phyloP scores from a whole-genome alignment of 2,797 vertebrate genomes.

The Hybognathus amarus region DNA sequence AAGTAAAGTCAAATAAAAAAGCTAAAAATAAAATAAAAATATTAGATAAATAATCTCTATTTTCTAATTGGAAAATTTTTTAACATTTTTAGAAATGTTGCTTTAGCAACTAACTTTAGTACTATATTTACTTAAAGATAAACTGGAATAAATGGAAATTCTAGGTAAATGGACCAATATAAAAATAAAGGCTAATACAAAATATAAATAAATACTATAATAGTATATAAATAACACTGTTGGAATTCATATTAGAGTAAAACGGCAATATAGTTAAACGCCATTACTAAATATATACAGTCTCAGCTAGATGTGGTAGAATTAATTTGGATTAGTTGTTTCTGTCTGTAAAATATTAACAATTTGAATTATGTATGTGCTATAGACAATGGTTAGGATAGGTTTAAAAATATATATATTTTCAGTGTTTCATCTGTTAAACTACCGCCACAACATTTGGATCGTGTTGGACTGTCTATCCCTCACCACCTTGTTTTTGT shows the following conservation, averaged over 20 bases:
- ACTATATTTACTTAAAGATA: background rate
- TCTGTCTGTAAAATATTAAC: background rate
- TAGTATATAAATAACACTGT: background rate
- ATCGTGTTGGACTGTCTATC: background rate
- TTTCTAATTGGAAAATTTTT: background rate
- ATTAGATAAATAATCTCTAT: background rate
- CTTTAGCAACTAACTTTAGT: background rate
- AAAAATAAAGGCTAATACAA: background rate
- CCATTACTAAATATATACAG: background rate
- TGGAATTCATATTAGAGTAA: background rate
- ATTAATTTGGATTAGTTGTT: background rate
- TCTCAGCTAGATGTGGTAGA: background rate
- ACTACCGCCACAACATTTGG: background rate
- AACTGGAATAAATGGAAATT: background rate
- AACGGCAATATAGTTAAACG: background rate
- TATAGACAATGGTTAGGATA: background rate
- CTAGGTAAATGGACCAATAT: background rate
- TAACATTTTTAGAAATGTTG: background rate
- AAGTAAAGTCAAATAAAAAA: background rate
- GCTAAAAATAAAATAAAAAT: background rate
- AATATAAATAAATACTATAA: background rate
- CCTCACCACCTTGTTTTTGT: constrained; percentile 8
- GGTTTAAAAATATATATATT: background rate
- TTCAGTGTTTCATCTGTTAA: background rate
- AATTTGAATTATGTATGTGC: background rate